Evolutionary conservation across 2,888 invertebrate genomes (phyloP), one percentile per base, ranked within the genome.

Genomic region (Chloroclysta siterata): DNA sequence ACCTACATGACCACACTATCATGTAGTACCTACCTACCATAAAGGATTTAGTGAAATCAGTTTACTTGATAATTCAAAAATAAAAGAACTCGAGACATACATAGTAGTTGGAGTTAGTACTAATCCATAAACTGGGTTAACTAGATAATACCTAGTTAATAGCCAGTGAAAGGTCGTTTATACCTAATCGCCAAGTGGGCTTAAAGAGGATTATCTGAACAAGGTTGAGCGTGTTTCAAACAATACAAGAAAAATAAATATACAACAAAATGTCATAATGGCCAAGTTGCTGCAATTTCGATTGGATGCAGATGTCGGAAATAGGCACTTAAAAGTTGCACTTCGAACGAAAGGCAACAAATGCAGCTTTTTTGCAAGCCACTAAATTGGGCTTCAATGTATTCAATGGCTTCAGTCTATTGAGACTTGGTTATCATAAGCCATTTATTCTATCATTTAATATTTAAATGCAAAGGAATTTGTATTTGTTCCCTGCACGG

Each of bases 121-220:
- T 22, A 22, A 22, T 22, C 1, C 22, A 22, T 22, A 22, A 22
- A 8, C 7, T 14, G 1, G 11, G 22, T 47, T 13, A 28, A 29
- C 22, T 28, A 29, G 22, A 13, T 47, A 22, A 47, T 48, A 5
- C 8, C 13, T 29, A 48, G 6, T 44, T 15, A 44, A 39, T 39
- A 39, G 11, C 4, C 8, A 33, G 7, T 33, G 33, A 33, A 2
- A 33, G 33, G 33, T 39, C 11, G 11, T 39, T 11, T 39, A 4
- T 11, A 11, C 8, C 36, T 39, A 39, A 28, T 28, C 28, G 5
- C 13, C 28, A 28, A 48, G 22, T 48, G 48, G 48, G 28, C 48
- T 48, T n/a, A 13, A 22, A 22, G 13, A 47, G 48, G 41, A 57
- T 50, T n/a, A 52, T 33, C 57, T 22, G 50, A 6, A 13, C 50